phyloP scores from a whole-genome alignment of 2,113 vertebrate species.

The Dipodomys stephensi region DNA sequence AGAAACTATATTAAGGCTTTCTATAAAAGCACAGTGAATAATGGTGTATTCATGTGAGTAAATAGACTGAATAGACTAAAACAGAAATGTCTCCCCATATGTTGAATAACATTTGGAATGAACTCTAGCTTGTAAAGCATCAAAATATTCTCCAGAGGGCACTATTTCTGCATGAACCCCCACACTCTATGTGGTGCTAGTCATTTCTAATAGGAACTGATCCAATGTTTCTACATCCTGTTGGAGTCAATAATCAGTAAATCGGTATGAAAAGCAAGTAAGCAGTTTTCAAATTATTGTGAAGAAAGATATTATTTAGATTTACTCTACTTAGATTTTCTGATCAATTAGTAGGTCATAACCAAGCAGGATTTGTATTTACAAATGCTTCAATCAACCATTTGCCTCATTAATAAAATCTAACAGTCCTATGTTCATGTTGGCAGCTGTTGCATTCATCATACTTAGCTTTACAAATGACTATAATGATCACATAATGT shows the following conservation, averaged over 20 bases:
- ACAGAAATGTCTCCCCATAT: background rate
- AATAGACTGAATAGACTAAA: background rate
- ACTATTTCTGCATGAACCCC: slow-evolving; percentile 47
- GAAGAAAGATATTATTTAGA: slow-evolving; percentile 82
- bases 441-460: slow-evolving; percentile 82
- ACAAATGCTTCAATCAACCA: slow-evolving; percentile 77
- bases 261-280: slow-evolving; percentile 70
- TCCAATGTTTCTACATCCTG: slow-evolving; percentile 59
- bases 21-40: background rate
- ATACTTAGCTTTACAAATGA: slow-evolving; percentile 86
- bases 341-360: slow-evolving; percentile 87
- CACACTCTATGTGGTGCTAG: slow-evolving; percentile 48
- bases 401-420: slow-evolving; percentile 81
- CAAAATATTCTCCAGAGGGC: slow-evolving; percentile 62
- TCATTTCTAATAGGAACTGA: slow-evolving; percentile 64
- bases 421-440: slow-evolving; percentile 70
- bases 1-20: background rate
- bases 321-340: slow-evolving; percentile 78
- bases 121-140: background rate
- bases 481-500: slow-evolving; percentile 82
- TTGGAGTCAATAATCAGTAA: slow-evolving; percentile 82
- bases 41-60: background rate
- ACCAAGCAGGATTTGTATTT: slow-evolving; percentile 79
- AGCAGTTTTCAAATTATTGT: slow-evolving; percentile 83
- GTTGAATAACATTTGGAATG: background rate